phyloP scores from a whole-genome alignment of 2,113 vertebrate genomes.

The Sinosuthora webbiana region DNA sequence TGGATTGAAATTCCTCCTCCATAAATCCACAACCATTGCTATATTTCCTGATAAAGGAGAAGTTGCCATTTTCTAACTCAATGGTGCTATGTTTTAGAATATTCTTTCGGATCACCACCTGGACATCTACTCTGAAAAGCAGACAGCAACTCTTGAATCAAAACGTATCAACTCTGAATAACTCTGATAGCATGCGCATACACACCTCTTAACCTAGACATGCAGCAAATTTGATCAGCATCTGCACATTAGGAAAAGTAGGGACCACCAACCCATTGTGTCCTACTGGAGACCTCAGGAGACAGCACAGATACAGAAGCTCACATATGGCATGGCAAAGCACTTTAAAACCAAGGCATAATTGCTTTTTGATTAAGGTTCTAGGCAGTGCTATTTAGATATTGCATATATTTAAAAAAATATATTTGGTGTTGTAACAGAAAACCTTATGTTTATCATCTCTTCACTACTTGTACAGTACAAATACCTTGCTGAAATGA shows the following conservation, averaged over 20 bases:
- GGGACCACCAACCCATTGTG: neutral
- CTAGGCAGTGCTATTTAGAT: neutral
- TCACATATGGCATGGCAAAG: accelerated
- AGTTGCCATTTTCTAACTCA: neutral
- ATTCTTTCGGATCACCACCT: neutral
- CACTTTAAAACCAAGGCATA: neutral
- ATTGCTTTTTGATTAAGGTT: neutral
- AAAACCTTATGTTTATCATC: neutral
- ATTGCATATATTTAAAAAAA: neutral
- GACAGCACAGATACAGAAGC: neutral
- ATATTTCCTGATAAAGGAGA: neutral
- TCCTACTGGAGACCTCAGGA: neutral
- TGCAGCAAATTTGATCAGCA: neutral
- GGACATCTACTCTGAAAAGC: neutral
- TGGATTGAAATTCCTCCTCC: neutral
- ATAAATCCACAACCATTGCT: neutral
- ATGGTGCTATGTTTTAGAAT: neutral
- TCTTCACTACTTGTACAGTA: neutral
- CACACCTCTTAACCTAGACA: neutral
- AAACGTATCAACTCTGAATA: neutral
- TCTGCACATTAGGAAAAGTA: neutral
- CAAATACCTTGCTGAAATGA: neutral
- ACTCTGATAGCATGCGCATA: neutral
- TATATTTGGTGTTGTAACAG: neutral
- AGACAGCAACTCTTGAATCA: neutral